A percentile compares a stretch with the other conserved stretches of the same genome.
Conservation (phyloP, 2,888 invertebrate species). For the Ormyrus pomaceus region DNA sequence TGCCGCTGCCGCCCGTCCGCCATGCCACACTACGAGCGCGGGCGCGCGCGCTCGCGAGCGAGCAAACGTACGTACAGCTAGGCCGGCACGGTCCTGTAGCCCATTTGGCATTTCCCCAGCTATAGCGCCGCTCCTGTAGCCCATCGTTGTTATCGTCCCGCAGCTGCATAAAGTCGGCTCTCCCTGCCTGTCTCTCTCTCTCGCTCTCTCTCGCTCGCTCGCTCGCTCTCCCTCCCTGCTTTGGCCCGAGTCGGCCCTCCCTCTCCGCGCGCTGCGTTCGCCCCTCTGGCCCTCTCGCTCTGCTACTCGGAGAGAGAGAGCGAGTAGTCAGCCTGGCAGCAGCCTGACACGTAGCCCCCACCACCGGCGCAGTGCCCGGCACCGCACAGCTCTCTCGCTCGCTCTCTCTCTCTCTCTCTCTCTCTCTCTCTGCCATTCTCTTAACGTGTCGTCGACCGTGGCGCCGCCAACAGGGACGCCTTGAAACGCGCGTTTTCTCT, state of each 20-base stretch:
- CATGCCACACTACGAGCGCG: conserved; percentile 72
- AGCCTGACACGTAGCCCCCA: conserved; percentile 59
- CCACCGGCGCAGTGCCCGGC: conserved; percentile 39
- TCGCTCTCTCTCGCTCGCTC: conserved; percentile 42
- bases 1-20: conserved; percentile 71
- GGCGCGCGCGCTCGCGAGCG: conserved; percentile 66
- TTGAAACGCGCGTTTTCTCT: conserved; percentile 50
- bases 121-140: conserved; percentile 76
- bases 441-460: conserved; percentile 55
- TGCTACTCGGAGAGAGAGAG: conserved; percentile 38
- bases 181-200: conserved; percentile 64
- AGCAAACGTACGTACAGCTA: conserved; percentile 66
- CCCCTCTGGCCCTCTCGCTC: conserved; percentile 43
- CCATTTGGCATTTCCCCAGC: conserved; percentile 76
- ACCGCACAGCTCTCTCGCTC: conserved; percentile 19
- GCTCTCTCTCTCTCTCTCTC: conserved; percentile 46
- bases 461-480: conserved; percentile 62
- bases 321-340: conserved; percentile 51
- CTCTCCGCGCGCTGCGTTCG: conserved; percentile 56
- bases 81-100: conserved; percentile 72
- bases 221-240: conserved; percentile 28
- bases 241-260: neutral
- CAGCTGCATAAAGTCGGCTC: conserved; percentile 77
- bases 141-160: conserved; percentile 77
- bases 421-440: conserved; percentile 44